These are phyloP conservation scores for Stomatorhinus ivindoensis DNA, from an alignment of 2,113 vertebrate species.

Conservation along the genomic window DNA sequence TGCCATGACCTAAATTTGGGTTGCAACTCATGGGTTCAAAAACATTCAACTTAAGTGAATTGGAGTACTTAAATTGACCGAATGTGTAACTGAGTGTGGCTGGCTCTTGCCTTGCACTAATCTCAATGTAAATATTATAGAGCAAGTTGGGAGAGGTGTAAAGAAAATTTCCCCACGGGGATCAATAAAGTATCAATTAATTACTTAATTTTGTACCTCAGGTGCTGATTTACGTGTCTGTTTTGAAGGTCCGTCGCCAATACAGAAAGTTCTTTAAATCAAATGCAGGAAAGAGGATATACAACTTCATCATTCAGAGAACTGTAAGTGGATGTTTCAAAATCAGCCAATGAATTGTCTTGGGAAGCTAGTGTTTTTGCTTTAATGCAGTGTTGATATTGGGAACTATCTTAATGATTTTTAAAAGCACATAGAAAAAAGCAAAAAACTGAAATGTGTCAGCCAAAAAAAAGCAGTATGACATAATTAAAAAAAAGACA, in stretches of 20 bases:
- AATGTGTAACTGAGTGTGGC: too few relatives aligned
- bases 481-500: not conserved
- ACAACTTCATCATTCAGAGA: slow-evolving; percentile 87
- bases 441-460: not conserved
- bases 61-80: too few relatives aligned
- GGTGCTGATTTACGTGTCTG: slow-evolving; percentile 19
- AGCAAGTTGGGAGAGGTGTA: too few relatives aligned
- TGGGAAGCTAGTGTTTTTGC: not conserved
- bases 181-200: too few relatives aligned
- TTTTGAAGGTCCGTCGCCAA: slow-evolving; percentile 82
- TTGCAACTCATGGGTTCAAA: too few relatives aligned
- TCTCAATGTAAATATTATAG: too few relatives aligned
- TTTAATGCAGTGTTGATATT: not conserved
- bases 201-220: not conserved
- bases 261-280: slow-evolving; percentile 97
- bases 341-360: not conserved
- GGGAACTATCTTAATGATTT: not conserved
- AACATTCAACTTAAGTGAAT: too few relatives aligned
- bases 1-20: too few relatives aligned
- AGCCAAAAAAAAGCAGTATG: not conserved
- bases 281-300: slow-evolving; percentile 94
- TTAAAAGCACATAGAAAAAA: not conserved
- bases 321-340: slow-evolving; percentile 69
- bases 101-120: too few relatives aligned
- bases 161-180: too few relatives aligned